These are phyloP conservation scores for Drosophila trichaetosa DNA, from an alignment of 2,888 invertebrate species.

Conservation along the genomic window DNA sequence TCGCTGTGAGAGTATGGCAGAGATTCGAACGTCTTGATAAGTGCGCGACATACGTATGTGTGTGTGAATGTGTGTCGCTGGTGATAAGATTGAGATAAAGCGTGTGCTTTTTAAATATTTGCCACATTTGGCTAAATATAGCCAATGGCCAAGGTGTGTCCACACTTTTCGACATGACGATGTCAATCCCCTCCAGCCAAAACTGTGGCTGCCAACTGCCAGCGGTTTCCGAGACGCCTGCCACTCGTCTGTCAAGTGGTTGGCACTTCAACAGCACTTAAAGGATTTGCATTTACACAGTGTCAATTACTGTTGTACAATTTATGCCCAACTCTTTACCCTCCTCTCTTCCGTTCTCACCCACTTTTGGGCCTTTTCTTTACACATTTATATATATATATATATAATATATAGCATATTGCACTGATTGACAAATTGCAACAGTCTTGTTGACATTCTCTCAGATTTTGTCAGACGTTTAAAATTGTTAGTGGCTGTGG, in stretches of 20 bases:
- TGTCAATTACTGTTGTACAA: slow-evolving; percentile 56
- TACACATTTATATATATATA: not conserved
- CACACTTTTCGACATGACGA: slow-evolving; percentile 45
- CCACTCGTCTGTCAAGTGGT: slow-evolving; percentile 34
- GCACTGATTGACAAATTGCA: slow-evolving; percentile 51
- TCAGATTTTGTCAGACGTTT: slow-evolving; percentile 18
- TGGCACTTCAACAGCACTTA: slow-evolving; percentile 55
- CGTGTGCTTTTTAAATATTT: slow-evolving; percentile 26
- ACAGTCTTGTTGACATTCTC: slow-evolving; percentile 36
- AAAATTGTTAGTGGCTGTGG: not conserved
- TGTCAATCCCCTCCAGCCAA: slow-evolving; percentile 1
- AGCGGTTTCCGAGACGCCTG: not conserved
- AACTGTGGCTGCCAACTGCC: slow-evolving; percentile 1
- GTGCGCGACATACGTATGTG: not conserved
- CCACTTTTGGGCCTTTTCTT: not conserved
- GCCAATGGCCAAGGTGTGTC: slow-evolving; percentile 37
- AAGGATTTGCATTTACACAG: slow-evolving; percentile 66
- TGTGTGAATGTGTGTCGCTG: slow-evolving; percentile 27
- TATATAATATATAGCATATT: not conserved
- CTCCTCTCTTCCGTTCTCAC: not conserved
- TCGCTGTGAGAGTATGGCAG: not conserved
- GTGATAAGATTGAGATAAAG: slow-evolving; percentile 60
- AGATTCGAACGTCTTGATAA: slow-evolving; percentile 40
- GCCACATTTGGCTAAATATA: slow-evolving; percentile 30
- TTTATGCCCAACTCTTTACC: not conserved